Evolutionary conservation across 2,888 invertebrate genomes (phyloP), one percentile per base, ranked within the genome.

Genomic region (Cyrtodaria siliqua): DNA sequence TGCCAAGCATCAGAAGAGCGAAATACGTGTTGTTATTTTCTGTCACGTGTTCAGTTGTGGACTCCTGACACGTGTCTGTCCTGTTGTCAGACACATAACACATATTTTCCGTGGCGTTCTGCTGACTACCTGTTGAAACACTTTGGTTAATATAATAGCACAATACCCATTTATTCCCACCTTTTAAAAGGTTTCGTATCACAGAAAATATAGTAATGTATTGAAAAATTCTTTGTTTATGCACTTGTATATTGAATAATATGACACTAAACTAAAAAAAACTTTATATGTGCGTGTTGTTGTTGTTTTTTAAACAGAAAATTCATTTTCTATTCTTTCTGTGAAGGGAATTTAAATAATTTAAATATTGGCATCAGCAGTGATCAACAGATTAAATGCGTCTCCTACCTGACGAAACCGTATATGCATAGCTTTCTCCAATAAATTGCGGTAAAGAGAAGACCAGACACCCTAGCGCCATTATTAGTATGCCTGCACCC

Each of bases 1-100:
- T 88, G 9, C 89, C 91, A 1, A 87, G 23, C 57, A 90, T 81
- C 44, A 91, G 83, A 56, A 90, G 53, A 4, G 78, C 77, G 50
- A 85, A 87, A 44, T 85, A 81, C 1, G 64, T 61, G 2, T 53
- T 27, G n/a, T 73, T 62, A 18, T 56, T 69, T 14, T 47, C 62
- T 2, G 44, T 47, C 26, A 57, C 59, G 16, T 62, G 60, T 0
- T 55, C 64, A 9, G 29, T 27, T 12, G 49, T 71, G 0, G n/a
- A 2, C 12, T 23, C 16, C 1, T 40, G 24, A 53, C 79, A 80
- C 27, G 68, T 63, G 40, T 44, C 50, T 16, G 59, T 64, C 20
- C 9, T 42, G 16, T 52, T 55, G 33, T 40, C 27, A 16, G 53
- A 53, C 18, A 55, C 0, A n/a, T n/a, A 16, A 52, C 79, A 74